phyloP scores from a whole-genome alignment of 2,113 vertebrate species.

The Caretta caretta region DNA sequence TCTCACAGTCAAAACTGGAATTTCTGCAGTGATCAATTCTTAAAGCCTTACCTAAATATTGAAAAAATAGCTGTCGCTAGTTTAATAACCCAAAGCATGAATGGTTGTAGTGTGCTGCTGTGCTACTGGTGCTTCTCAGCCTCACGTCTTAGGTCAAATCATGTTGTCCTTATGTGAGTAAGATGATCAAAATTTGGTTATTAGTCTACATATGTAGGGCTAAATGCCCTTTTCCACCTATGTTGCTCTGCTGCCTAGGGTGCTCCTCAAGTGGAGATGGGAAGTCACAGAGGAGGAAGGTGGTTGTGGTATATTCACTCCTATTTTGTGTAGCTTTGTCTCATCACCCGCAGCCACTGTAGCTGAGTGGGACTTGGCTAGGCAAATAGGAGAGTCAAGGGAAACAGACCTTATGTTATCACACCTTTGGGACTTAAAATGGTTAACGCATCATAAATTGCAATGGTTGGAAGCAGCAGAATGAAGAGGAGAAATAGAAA shows the following conservation, averaged over 20 bases:
- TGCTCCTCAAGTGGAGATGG: not conserved
- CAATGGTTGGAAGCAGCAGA: not conserved
- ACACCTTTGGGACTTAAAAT: not conserved
- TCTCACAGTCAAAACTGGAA: not conserved
- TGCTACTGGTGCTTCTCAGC: not conserved
- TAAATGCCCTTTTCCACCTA: fast-evolving
- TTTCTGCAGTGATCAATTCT: conserved; percentile 4
- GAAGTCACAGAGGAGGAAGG: not conserved
- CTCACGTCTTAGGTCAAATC: not conserved
- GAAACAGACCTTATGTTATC: not conserved
- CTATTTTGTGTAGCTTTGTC: not conserved
- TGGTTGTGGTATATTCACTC: not conserved
- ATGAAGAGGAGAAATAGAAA: not conserved
- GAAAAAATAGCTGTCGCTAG: not conserved
- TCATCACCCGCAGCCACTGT: not conserved
- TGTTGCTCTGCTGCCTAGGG: not conserved
- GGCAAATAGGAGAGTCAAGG: not conserved
- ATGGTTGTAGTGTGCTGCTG: not conserved
- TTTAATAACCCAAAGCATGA: conserved; percentile 23
- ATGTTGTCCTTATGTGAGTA: not conserved
- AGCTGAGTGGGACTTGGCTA: not conserved
- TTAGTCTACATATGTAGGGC: fast-evolving
- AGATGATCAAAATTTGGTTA: not conserved
- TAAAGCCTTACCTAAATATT: not conserved
- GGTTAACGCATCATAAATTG: not conserved